These are phyloP conservation scores for Amphipyra tragopoginis DNA, from an alignment of 2,888 invertebrate genomes.

Conservation along the genomic window DNA sequence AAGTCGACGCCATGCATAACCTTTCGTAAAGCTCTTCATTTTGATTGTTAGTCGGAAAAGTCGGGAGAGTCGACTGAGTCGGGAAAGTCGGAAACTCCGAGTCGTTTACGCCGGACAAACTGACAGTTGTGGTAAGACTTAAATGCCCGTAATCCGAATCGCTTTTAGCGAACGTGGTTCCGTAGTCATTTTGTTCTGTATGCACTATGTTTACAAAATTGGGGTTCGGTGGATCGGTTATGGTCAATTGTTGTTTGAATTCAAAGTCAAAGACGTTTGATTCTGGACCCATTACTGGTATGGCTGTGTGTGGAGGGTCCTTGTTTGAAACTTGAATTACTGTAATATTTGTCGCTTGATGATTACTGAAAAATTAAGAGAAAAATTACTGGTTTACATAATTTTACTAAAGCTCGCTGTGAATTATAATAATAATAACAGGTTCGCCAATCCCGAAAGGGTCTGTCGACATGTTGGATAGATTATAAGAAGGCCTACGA, in stretches of 20 bases:
- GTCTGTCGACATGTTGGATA: too few relatives aligned
- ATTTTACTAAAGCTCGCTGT: too few relatives aligned
- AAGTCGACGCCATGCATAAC: conserved; percentile 82
- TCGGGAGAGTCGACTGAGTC: conserved; percentile 38
- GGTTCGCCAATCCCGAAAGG: too few relatives aligned
- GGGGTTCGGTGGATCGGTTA: conserved; percentile 57
- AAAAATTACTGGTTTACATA: too few relatives aligned
- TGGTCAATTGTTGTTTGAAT: conserved; percentile 68
- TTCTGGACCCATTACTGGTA: conserved; percentile 78
- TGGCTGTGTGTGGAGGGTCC: conserved; percentile 83
- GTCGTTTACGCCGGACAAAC: conserved; percentile 63
- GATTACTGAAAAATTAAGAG: conserved; percentile 61
- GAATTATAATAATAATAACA: too few relatives aligned
- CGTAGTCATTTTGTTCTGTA: conserved; percentile 79
- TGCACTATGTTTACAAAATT: conserved; percentile 83
- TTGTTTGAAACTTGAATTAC: conserved; percentile 91
- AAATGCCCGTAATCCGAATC: conserved; percentile 82
- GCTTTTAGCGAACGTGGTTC: conserved; percentile 73
- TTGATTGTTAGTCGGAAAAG: conserved; percentile 36
- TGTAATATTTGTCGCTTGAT: conserved; percentile 86
- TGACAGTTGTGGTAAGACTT: conserved; percentile 83
- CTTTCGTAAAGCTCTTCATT: conserved; percentile 77
- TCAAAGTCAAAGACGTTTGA: conserved; percentile 80
- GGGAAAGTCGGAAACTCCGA: conserved; percentile 15
- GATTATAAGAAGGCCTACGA: too few relatives aligned